Conservation (phyloP, 2,113 vertebrate genomes). For the Urocitellus parryii region DNA sequence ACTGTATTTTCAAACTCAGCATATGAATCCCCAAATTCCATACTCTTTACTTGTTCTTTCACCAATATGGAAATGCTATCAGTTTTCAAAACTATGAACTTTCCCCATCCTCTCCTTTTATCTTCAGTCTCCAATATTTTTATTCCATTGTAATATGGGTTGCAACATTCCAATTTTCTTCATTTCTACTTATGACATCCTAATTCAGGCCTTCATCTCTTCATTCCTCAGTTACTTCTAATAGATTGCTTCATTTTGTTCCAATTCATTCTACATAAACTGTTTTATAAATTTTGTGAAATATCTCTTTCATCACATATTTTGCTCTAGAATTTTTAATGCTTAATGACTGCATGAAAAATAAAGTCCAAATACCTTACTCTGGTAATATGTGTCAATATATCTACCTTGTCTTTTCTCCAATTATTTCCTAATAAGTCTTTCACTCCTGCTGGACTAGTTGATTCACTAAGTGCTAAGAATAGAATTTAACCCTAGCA, state of each 20-base stretch:
- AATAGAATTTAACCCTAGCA: not conserved
- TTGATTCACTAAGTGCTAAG: not conserved
- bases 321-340: conserved; percentile 25
- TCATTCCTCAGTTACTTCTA: not conserved
- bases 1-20: not conserved
- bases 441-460: not conserved
- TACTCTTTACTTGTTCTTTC: not conserved
- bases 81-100: not conserved
- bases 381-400: not conserved
- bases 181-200: not conserved
- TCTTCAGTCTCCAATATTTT: conserved; percentile 11
- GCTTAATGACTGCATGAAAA: not conserved
- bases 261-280: not conserved
- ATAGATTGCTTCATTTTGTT: not conserved
- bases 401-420: not conserved
- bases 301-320: not conserved
- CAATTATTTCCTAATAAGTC: not conserved
- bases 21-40: not conserved
- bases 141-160: not conserved
- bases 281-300: conserved; percentile 6
- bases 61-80: not conserved
- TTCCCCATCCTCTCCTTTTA: not conserved
- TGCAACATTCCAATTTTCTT: not conserved
- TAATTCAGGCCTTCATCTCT: not conserved
- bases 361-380: conserved; percentile 19